Conservation (phyloP, 1,140 invertebrate species). For the Heliconius hewitsoni region DNA sequence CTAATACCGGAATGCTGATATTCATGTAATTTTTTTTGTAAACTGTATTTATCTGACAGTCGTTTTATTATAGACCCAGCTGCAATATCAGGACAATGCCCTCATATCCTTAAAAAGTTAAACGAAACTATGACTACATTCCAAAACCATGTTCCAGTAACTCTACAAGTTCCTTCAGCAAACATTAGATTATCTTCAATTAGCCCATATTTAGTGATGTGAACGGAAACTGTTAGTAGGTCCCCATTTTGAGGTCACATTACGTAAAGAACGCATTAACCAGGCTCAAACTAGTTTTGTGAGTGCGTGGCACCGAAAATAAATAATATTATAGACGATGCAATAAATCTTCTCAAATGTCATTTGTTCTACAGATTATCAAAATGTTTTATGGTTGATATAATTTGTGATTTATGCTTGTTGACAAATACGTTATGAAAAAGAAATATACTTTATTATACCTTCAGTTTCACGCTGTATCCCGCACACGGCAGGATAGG, state of each 20-base stretch:
- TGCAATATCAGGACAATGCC: slow-evolving; percentile 32
- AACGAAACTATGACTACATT: slow-evolving; percentile 31
- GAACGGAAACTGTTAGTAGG: slow-evolving; percentile 52
- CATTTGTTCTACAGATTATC: slow-evolving; percentile 48
- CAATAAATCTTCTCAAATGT: slow-evolving; percentile 57
- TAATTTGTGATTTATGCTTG: background rate
- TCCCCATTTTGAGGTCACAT: slow-evolving; percentile 48
- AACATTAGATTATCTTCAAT: slow-evolving; percentile 54
- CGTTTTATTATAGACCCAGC: background rate
- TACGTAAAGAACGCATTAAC: slow-evolving; percentile 43
- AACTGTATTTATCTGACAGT: no score
- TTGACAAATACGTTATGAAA: background rate
- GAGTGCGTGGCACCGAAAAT: slow-evolving; percentile 57
- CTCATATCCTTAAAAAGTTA: background rate
- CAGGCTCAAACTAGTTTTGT: slow-evolving; percentile 61
- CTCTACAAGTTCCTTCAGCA: slow-evolving; percentile 1
- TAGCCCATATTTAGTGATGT: slow-evolving; percentile 48
- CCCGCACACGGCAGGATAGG: no score
- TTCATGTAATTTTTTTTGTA: no score
- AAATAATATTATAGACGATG: slow-evolving; percentile 66
- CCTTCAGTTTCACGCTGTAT: no score
- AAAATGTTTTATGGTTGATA: background rate
- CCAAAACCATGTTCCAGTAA: slow-evolving; percentile 19
- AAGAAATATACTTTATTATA: background rate
- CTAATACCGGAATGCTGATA: no score